Evolutionary conservation across 2,113 vertebrate species (phyloP), one percentile per base, ranked within the genome.

Genomic region (Thunnus maccoyii): DNA sequence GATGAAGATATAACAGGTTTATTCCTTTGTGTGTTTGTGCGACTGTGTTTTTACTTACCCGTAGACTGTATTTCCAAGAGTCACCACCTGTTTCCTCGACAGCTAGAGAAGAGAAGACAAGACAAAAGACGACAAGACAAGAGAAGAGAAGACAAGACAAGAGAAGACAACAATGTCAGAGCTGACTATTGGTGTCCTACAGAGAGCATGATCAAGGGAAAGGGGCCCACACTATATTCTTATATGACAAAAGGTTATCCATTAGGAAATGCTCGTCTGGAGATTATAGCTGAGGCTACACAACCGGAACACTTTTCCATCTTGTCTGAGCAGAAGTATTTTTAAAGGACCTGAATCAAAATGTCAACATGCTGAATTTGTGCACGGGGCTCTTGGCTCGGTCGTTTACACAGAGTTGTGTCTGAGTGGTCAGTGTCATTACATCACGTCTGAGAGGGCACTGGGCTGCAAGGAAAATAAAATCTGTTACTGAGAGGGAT

Each of bases 61-160:
- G 94, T 51, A 99, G 94, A 94, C 97, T 99, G 86, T 99, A 99
- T 89, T 99, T 99, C 97, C 98, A 99, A 65, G 98, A 99, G 94
- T 99, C 98, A 18, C 98, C 98, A 87, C 98, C 98, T 10, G 96
- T 97, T 93, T 99, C 98, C 94, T 99, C 98, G 66, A 97, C 97
- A 91, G 97, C 95, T 95, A 68, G 25, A 75, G 14, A 54, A 57
- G 3, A 64, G 9, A 61, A 22, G 15, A 56, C 9, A 30, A 20
- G 36, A 47, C n/a, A 11, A 48, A 32, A 50, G 7, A 41, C 6
- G 36, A 9, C 1, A 41, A 9, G 22, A 22, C 1, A 22, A 68
- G 25, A 75, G 14, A 54, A 57, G 3, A 64, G 9, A 61, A 22
- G 15, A 56, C 9, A 30, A 20, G 36, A 47, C n/a, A 11, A 48